A percentile compares a stretch with the other conserved stretches of the same genome.
phyloP scores from a whole-genome alignment of 2,113 vertebrate species.

The Carollia perspicillata region DNA sequence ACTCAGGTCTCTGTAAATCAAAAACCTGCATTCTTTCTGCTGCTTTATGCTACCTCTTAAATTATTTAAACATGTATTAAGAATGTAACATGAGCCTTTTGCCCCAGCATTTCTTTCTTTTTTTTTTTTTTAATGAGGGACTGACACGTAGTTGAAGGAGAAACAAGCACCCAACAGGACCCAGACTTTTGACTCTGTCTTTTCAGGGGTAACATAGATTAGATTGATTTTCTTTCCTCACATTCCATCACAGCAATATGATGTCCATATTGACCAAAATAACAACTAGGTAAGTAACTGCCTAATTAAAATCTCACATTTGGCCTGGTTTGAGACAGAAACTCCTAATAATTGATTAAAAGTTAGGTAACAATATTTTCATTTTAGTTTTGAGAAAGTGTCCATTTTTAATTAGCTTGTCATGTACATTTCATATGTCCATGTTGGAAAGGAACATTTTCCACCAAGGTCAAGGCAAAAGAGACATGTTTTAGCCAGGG shows the following conservation, averaged over 20 bases:
- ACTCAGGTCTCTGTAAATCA: background rate
- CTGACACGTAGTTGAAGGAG: background rate
- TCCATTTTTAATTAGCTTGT: constrained; percentile 3
- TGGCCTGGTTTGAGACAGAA: constrained; percentile 35
- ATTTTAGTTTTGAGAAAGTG: constrained; percentile 41
- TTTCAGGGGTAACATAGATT: constrained; percentile 23
- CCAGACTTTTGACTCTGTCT: constrained; percentile 21
- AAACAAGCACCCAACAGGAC: constrained; percentile 12
- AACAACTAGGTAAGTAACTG: constrained; percentile 79
- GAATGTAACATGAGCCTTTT: constrained; percentile 37
- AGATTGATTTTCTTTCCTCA: constrained; percentile 39
- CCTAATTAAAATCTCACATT: constrained; percentile 64
- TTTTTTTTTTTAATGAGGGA: background rate
- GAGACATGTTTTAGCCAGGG: background rate
- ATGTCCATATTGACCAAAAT: constrained; percentile 68
- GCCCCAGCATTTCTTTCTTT: background rate
- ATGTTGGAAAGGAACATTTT: constrained; percentile 34
- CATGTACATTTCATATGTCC: background rate
- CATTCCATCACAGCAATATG: constrained; percentile 61
- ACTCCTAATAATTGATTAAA: constrained; percentile 23
- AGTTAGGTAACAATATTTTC: constrained; percentile 35
- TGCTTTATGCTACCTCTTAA: background rate
- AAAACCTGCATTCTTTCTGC: background rate
- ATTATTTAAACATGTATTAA: background rate
- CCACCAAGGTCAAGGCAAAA: background rate